These are phyloP conservation scores for Drosophila fungiperda DNA, from an alignment of 2,888 invertebrate genomes.

Conservation along the genomic window DNA sequence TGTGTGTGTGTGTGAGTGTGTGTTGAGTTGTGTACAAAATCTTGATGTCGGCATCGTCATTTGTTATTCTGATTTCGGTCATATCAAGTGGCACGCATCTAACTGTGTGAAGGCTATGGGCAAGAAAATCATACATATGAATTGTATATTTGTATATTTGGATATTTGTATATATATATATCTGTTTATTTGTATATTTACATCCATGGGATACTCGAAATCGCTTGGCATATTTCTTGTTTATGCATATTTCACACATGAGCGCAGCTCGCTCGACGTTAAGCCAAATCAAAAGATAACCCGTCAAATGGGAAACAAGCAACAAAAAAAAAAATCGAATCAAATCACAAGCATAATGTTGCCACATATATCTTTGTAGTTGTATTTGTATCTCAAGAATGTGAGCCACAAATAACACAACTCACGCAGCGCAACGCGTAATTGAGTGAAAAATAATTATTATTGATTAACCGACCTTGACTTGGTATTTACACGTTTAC, in stretches of 20 bases:
- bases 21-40: constrained; percentile 8
- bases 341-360: constrained; percentile 13
- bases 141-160: constrained; percentile 16
- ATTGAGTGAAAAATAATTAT: constrained; percentile 82
- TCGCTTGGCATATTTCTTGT: constrained; percentile 62
- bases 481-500: constrained; percentile 79
- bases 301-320: constrained; percentile 26
- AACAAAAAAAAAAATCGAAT: constrained; percentile 11
- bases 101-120: constrained; percentile 74
- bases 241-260: constrained; percentile 78
- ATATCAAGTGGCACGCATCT: constrained; percentile 79
- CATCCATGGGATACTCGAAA: constrained; percentile 68
- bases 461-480: constrained; percentile 82
- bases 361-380: constrained; percentile 2
- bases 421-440: constrained; percentile 51
- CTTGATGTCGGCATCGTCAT: constrained; percentile 63
- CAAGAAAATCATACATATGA: constrained; percentile 15
- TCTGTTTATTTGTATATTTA: constrained; percentile 51
- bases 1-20: constrained; percentile 8
- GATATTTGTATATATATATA: constrained; percentile 42
- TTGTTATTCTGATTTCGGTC: constrained; percentile 77
- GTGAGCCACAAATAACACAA: constrained; percentile 30
- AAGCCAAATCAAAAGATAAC: constrained; percentile 64
- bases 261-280: constrained; percentile 37
- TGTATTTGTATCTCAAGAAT: constrained; percentile 35